Conservation (phyloP, 2,113 vertebrate species). For the Cinclus mexicanus region DNA sequence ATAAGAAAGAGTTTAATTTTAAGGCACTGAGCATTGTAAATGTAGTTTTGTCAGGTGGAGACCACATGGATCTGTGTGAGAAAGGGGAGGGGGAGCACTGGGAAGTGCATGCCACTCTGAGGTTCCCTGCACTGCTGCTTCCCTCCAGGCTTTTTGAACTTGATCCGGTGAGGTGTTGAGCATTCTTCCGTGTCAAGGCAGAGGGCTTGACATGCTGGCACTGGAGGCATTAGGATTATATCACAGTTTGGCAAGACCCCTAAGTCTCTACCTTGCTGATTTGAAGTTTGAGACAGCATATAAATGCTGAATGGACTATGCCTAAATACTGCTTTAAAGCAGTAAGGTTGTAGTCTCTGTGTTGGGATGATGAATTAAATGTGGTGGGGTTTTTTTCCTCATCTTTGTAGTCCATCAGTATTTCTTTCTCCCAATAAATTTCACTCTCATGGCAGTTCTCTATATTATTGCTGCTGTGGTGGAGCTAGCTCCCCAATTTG, state of each 20-base stretch:
- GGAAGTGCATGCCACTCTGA: not conserved
- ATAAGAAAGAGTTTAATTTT: constrained; percentile 5
- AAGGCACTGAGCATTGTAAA: not conserved
- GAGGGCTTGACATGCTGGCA: not conserved
- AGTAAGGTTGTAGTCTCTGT: not conserved
- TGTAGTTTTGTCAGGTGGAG: constrained; percentile 30
- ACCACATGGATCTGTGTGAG: constrained; percentile 25
- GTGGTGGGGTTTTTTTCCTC: not conserved
- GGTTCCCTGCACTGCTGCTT: not conserved
- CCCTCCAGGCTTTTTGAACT: constrained; percentile 1
- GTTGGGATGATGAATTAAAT: not conserved
- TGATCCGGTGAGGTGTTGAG: not conserved
- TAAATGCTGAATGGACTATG: not conserved
- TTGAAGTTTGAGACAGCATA: not conserved
- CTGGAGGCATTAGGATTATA: not conserved
- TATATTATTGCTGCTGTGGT: not conserved
- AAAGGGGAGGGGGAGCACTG: not conserved
- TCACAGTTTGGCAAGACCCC: not conserved
- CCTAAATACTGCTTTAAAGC: not conserved
- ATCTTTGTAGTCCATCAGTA: not conserved
- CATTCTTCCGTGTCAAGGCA: not conserved
- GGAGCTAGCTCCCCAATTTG: not conserved
- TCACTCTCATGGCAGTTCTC: not conserved
- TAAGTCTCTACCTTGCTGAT: not conserved
- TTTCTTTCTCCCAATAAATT: constrained; percentile 11